These are phyloP conservation scores for Buphagus erythrorhynchus DNA, from an alignment of 2,797 vertebrate species.

Conservation along the genomic window DNA sequence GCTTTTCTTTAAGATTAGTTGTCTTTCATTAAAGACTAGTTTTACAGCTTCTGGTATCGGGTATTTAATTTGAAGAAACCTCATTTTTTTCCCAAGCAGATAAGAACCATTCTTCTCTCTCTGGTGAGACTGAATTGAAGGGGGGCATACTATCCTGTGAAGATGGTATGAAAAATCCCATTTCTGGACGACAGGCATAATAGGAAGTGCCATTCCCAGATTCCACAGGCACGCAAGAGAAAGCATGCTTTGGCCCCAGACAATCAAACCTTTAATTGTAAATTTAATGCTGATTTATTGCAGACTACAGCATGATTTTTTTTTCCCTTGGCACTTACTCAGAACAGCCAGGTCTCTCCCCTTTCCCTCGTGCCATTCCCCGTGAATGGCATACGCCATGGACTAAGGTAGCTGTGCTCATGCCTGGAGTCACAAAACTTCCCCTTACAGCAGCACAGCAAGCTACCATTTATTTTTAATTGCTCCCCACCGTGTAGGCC, in stretches of 20 bases:
- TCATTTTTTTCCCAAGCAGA: neutral
- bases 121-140: neutral
- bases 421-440: slow-evolving; percentile 17
- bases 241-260: neutral
- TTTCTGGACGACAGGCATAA: neutral
- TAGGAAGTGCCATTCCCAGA: neutral
- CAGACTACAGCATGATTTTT: neutral
- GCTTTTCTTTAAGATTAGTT: neutral
- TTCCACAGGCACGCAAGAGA: neutral
- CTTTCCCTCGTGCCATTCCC: neutral
- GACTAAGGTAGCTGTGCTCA: neutral
- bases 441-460: slow-evolving; percentile 68
- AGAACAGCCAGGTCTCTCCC: neutral
- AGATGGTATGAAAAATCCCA: neutral
- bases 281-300: neutral
- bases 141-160: neutral
- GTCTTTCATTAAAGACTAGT: neutral
- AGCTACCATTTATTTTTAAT: slow-evolving; percentile 77
- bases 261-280: neutral
- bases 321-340: neutral
- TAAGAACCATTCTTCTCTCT: neutral
- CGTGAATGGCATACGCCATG: neutral
- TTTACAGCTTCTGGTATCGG: neutral
- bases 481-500: slow-evolving; percentile 71
- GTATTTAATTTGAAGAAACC: neutral